These are phyloP conservation scores for Heliconius hewitsoni DNA, from an alignment of 1,140 invertebrate genomes.

Conservation along the genomic window DNA sequence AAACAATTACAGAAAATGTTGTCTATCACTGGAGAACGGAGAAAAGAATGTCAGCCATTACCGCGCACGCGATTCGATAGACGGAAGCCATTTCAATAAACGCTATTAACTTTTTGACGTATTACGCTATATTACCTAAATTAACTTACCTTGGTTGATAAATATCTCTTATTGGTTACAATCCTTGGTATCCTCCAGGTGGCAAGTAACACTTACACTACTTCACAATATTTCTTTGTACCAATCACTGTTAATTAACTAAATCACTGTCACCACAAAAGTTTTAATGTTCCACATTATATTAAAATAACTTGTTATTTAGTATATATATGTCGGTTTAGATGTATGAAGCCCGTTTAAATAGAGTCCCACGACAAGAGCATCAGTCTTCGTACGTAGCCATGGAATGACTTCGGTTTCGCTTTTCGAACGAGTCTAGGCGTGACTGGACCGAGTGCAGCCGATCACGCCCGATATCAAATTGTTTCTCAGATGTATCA, in stretches of 20 bases:
- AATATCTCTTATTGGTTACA: slow-evolving; percentile 62
- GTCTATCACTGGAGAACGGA: slow-evolving; percentile 49
- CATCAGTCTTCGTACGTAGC: slow-evolving; percentile 77
- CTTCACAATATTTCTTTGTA: slow-evolving; percentile 70
- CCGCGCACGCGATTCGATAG: slow-evolving; percentile 79
- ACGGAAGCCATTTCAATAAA: slow-evolving; percentile 77
- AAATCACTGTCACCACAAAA: slow-evolving; percentile 72
- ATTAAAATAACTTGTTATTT: slow-evolving; percentile 60
- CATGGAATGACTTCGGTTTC: slow-evolving; percentile 78
- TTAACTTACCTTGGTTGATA: slow-evolving; percentile 63
- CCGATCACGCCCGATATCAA: slow-evolving; percentile 61
- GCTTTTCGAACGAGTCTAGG: slow-evolving; percentile 80
- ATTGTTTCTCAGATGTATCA: slow-evolving; percentile 38
- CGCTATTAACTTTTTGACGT: slow-evolving; percentile 60
- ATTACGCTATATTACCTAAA: slow-evolving; percentile 30
- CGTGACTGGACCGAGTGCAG: slow-evolving; percentile 73
- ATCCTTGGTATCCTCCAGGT: slow-evolving; percentile 73
- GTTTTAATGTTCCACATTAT: slow-evolving; percentile 61
- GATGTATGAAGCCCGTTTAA: slow-evolving; percentile 70
- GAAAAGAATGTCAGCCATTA: slow-evolving; percentile 79
- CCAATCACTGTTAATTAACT: slow-evolving; percentile 66
- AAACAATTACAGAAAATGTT: slow-evolving; percentile 40
- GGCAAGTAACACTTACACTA: slow-evolving; percentile 71
- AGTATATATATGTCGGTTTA: slow-evolving; percentile 63
- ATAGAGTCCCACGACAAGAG: slow-evolving; percentile 76